A percentile compares a stretch with the other conserved stretches of the same genome.
Evolutionary conservation across 1,140 invertebrate genomes (phyloP).

Genomic region (Onthophagus taurus): DNA sequence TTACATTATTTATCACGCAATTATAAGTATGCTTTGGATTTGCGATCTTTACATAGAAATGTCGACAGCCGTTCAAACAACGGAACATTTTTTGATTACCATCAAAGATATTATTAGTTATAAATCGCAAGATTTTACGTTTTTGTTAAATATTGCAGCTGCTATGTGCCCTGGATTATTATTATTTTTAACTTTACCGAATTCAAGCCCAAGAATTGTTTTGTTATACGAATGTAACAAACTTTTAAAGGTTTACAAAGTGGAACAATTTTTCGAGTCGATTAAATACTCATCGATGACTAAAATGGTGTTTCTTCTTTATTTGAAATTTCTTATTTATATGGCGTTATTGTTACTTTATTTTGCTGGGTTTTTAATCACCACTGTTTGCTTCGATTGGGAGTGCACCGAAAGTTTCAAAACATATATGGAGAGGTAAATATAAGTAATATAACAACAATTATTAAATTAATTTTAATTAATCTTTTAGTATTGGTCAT

Average conservation of each 20-base stretch:
- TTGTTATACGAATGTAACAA: not conserved
- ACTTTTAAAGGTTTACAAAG: constrained; percentile 5
- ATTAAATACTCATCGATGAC: not conserved
- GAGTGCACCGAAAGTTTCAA: not conserved
- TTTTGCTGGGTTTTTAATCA: not conserved
- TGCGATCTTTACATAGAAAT: constrained; percentile 1
- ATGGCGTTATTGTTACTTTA: not conserved
- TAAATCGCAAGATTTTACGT: not conserved
- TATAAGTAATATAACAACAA: no score
- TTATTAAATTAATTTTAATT: no score
- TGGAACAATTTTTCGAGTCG: constrained; percentile 1
- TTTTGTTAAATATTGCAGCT: constrained; percentile 5
- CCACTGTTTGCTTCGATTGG: constrained; percentile 4
- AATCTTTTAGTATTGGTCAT: no score
- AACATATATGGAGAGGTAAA: not conserved
- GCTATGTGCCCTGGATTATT: not conserved
- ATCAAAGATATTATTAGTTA: constrained; percentile 1
- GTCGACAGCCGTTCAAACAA: not conserved
- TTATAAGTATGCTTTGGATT: constrained; percentile 2
- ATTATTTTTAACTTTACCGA: not conserved
- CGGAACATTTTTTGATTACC: constrained; percentile 3
- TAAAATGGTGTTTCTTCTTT: not conserved
- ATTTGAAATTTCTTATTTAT: constrained; percentile 5
- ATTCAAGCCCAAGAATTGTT: not conserved
- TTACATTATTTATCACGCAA: not conserved